Evolutionary conservation across 2,888 invertebrate genomes (phyloP), one percentile per base, ranked within the genome.

Genomic region (Cylloceria caligata): DNA sequence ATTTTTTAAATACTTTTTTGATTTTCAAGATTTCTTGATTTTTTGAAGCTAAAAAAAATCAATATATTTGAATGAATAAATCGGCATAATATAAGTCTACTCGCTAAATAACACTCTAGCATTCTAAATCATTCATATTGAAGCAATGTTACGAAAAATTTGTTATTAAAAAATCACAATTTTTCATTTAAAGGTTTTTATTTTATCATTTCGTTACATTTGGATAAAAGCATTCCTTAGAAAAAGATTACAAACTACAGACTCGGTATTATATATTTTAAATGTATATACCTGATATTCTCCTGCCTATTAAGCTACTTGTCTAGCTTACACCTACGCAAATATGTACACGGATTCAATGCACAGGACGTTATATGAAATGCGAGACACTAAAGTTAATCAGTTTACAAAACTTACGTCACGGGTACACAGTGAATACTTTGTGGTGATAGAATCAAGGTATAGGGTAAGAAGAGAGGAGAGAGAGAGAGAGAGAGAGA

Each of bases 371-470:
- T 82, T 86, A 88, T 88, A 87, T 90, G 88, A 91, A 90, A 90
- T 91, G 90, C 87, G 89, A 88, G 84, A 89, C 89, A 89, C 89
- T 91, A 90, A 90, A 90, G 90, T 88, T 21, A 57, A 64, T 24
- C 36, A 47, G 24, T 19, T 47, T 49, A 39, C 60, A 65, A 76
- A 72, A 6, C 0, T 21, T 36, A 87, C 88, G 88, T 89, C 87
- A 88, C 87, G 86, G 87, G 87, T 86, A 86, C 81, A 80, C 2
- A 19, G 21, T 9, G 11, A 3, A 9, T 11, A 3, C 13, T 13
- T 2, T 45, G 52, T 52, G 62, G 30, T 62, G 68, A 55, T 45
- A 16, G 62, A 62, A 78, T 80, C 11, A 75, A 80, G 80, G 80
- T 83, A 76, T 30, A 83, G 77, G 84, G 82, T 77, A 78, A 68